Evolutionary conservation across 2,888 invertebrate species (phyloP), one percentile per base, ranked within the genome.

Genomic region (Pegoplata infirma): DNA sequence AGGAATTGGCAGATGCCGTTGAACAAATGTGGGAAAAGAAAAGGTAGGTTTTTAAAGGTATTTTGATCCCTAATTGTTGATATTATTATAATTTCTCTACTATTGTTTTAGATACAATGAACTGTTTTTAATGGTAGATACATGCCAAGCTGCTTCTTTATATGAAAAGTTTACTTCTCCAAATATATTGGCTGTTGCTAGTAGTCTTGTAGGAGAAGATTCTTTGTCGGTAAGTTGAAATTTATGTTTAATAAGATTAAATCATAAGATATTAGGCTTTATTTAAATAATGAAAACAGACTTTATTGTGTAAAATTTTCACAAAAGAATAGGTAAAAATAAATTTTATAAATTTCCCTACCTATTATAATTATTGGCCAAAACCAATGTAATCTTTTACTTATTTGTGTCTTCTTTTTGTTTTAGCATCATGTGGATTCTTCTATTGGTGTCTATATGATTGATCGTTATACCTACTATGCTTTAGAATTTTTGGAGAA

Each of bases 1-100:
- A 98, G 84, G 99, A 99, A 88, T 90, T 99, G 84, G 99, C 98
- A 16, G 99, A 99, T 92, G 99, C 99, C 16, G 92, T 99, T 67
- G 98, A 99, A 88, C 99, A 99, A 90, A 99, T 99, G 99, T 98
- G 98, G 97, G 98, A 99, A 87, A 99, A 99, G 87, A 93, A 95
- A 89, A 93, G 98, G 95, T 96, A 83, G 66, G 47, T 51, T 5
- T 1, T 16, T n/a, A n/a, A n/a, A n/a, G n/a, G n/a, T n/a, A n/a
- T n/a, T n/a, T 10, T 53, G 2, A 6, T 53, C 4, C 3, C 23
- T 23, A 19, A 36, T 14, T 17, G 17, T 55, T 46, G 40, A 51
- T 59, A 2, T 36, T 55, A 28, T 40, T 2, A 21, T 7, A 40
- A 71, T 49, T 5, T 5, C 14, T 28, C 7, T 6, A 25, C 1